Conservation (phyloP, 2,797 vertebrate species). For the Lindbergichthys nudifrons region DNA sequence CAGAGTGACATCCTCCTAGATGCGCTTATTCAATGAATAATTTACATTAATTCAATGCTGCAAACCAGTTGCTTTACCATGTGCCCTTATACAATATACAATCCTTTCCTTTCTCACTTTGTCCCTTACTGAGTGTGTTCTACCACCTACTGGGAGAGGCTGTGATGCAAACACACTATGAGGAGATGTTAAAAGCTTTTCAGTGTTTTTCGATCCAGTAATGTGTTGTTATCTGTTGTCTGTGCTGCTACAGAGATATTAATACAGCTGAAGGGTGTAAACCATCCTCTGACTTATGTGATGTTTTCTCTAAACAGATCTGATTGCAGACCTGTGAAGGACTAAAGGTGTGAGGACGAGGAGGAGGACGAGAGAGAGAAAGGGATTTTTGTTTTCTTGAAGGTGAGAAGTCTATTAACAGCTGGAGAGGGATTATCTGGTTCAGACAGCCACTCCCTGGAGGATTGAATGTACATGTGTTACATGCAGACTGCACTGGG, state of each 20-base stretch:
- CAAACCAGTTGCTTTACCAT: neutral
- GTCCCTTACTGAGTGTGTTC: neutral
- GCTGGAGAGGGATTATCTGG: conserved; percentile 48
- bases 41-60: neutral
- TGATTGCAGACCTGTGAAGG: conserved; percentile 34
- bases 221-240: conserved; percentile 17
- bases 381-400: conserved; percentile 33
- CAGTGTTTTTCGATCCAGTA: conserved; percentile 14
- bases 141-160: neutral
- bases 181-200: conserved; percentile 28
- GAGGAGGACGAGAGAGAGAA: conserved; percentile 2
- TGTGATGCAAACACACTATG: neutral
- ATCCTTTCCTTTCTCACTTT: neutral
- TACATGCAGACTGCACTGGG: conserved; percentile 42
- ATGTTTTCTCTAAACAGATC: conserved; percentile 54
- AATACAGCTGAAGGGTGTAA: conserved; percentile 19
- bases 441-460: conserved; percentile 35
- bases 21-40: neutral
- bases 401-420: conserved; percentile 60
- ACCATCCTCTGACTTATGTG: conserved; percentile 21
- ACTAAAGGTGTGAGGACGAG: conserved; percentile 37
- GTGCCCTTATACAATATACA: neutral
- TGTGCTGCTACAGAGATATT: conserved; percentile 6
- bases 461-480: conserved; percentile 37
- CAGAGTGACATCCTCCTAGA: neutral